Evolutionary conservation across 2,888 invertebrate species (phyloP), one percentile per base, ranked within the genome.

Genomic region (Leptarthrus brevirostris): DNA sequence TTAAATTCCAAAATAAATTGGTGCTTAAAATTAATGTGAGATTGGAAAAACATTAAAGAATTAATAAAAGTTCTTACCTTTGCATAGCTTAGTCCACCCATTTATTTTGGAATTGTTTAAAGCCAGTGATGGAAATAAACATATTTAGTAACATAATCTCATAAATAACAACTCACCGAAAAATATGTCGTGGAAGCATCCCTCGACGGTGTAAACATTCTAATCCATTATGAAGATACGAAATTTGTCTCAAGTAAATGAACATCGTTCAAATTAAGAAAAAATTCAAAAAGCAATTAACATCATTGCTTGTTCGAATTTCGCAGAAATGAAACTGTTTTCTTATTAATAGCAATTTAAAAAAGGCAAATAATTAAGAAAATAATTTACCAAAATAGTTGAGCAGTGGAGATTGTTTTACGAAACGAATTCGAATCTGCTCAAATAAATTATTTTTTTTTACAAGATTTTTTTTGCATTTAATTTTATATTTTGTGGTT

Each of bases 361-460:
- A 30, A 36, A 61, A 36, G 61, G 61, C 18, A 61, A 61, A 66
- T 47, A 66, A 24, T 66, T 66, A 66, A 66, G 66, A 49, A 47
- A 47, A 66, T 47, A 14, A 66, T 47, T 66, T 66, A 47, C 47
- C 66, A 47, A 66, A 66, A 26, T 22, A 44, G 26, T 12, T 12
- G 66, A 66, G 66, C 66, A 66, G 47, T 18, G 26, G 61, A 18
- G 16, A 61, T 30, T n/a, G n/a, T n/a, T 36, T 66, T 66, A 49
- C 47, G n/a, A 66, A 70, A 70, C 53, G 24, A 49, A 52, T 49
- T n/a, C 14, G 49, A 70, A 52, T 70, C 49, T 66, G 66, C 66
- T 66, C 66, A 66, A 66, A 47, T 26, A 66, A 66, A 66, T 66
- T 44, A 22, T 47, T 24, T 18, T 71, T 75, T n/a, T 76, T 74